Conservation (phyloP, 2,797 vertebrate genomes). For the Oreochromis mossambicus region DNA sequence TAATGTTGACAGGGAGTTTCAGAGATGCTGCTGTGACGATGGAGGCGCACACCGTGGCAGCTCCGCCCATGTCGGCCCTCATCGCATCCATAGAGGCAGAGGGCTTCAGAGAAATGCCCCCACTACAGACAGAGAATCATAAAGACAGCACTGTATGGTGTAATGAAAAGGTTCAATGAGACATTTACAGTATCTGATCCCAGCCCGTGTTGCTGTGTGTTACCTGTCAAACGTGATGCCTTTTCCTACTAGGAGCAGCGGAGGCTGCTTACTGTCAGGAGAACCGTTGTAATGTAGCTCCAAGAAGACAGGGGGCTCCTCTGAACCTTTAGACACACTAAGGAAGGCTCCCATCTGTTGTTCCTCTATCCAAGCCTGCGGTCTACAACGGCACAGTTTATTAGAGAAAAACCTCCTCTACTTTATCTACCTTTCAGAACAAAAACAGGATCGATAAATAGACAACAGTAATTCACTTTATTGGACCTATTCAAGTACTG, state of each 20-base stretch:
- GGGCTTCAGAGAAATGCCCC: constrained; percentile 96
- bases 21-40: constrained; percentile 90
- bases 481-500: not conserved
- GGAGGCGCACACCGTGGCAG: constrained; percentile 89
- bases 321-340: constrained; percentile 92
- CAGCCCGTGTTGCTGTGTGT: not conserved
- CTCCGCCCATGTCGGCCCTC: constrained; percentile 98
- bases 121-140: constrained; percentile 65
- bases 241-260: constrained; percentile 91
- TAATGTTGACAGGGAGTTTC: constrained; percentile 86
- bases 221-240: constrained; percentile 98
- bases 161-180: not conserved
- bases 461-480: not conserved
- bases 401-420: not conserved
- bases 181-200: not conserved
- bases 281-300: constrained; percentile 91
- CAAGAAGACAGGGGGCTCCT: constrained; percentile 91
- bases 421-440: not conserved
- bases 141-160: not conserved
- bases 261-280: constrained; percentile 70
- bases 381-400: constrained; percentile 61
- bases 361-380: constrained; percentile 87
- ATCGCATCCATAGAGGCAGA: constrained; percentile 93
- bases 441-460: not conserved
- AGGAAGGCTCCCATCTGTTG: constrained; percentile 94